These are phyloP conservation scores for Nasua narica DNA, from an alignment of 2,797 vertebrate species.

Conservation along the genomic window DNA sequence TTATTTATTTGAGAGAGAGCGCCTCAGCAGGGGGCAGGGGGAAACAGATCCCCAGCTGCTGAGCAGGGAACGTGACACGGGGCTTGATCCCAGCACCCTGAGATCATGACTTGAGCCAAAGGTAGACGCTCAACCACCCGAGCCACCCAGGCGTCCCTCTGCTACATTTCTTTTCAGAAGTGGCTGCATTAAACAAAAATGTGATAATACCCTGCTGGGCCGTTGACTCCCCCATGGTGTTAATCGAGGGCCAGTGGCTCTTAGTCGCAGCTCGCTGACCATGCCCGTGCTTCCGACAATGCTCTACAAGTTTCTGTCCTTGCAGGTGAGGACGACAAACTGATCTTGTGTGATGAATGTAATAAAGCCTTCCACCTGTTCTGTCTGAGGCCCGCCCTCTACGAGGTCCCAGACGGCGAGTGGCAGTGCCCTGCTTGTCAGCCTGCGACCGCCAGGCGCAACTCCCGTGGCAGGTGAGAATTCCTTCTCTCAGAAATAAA, in stretches of 20 bases:
- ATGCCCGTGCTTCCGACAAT: background rate
- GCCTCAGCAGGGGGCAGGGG: no score
- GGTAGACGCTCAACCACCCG: no score
- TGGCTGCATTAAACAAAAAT: background rate
- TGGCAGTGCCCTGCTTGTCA: constrained; percentile 98
- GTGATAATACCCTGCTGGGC: background rate
- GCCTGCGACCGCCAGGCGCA: constrained; percentile 91
- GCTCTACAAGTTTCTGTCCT: background rate
- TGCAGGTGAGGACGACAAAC: constrained; percentile 96
- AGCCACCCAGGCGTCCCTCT: no score
- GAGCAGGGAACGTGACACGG: no score
- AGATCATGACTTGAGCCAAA: no score
- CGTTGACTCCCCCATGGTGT: background rate
- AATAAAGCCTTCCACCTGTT: constrained; percentile 99
- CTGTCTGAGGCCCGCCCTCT: constrained; percentile 94
- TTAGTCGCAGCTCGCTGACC: background rate
- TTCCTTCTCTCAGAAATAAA: constrained; percentile 37
- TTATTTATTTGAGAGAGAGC: no score
- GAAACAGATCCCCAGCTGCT: no score
- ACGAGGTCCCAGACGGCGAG: constrained; percentile 93
- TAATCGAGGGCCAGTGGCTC: background rate
- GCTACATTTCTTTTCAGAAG: background rate
- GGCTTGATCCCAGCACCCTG: no score
- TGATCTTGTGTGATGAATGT: constrained; percentile 97
- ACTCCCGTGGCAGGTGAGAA: constrained; percentile 91